Evolutionary conservation across 2,888 invertebrate species (phyloP), one percentile per base, ranked within the genome.

Genomic region (Drosophila ezoana): DNA sequence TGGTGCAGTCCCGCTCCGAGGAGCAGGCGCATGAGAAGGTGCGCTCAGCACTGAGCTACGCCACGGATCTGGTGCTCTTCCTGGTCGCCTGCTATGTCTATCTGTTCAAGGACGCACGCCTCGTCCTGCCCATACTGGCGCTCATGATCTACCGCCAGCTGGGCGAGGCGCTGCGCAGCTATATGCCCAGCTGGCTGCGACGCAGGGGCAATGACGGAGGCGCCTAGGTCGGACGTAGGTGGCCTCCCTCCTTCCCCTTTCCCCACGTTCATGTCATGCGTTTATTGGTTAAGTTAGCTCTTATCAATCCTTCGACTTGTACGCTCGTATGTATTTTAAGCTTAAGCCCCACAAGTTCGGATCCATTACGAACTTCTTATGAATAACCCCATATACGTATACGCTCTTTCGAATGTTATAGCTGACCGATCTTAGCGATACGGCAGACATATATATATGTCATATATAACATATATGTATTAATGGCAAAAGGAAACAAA

Each of bases 11-110:
- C 1, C 35, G 63, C 8, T 74, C 89, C 14, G 85, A 86, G 49
- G 89, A 94, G 71, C 93, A 94, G 83, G 95, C 96, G 0, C 94
- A 95, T 85, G 93, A 93, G 35, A 95, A 95, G 77, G 95, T 96
- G 1, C 94, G 95, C 72, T 94, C 95, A 1, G 94, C 94, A 0
- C 93, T 96, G 23, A 95, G 95, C 89, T 96, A 96, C 89, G 92
- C 95, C 23, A 96, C 96, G 0, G 97, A 97, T 90, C 90, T 96
- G 64, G 95, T 95, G 43, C 93, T 97, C 84, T 94, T 97, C 66
- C 76, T 95, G 38, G 94, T 96, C 13, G 97, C 97, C 23, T 95
- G 95, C 90, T 97, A 96, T 95, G 93, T 97, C 37, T 97, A 96
- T 92, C 92, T 96, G 60, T 97, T 96, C 89, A 95, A 95, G 87